A percentile compares a stretch with the other conserved stretches of the same genome.
These are phyloP conservation scores for Artemisiospiza belli DNA, from an alignment of 2,113 vertebrate species.

Conservation along the genomic window DNA sequence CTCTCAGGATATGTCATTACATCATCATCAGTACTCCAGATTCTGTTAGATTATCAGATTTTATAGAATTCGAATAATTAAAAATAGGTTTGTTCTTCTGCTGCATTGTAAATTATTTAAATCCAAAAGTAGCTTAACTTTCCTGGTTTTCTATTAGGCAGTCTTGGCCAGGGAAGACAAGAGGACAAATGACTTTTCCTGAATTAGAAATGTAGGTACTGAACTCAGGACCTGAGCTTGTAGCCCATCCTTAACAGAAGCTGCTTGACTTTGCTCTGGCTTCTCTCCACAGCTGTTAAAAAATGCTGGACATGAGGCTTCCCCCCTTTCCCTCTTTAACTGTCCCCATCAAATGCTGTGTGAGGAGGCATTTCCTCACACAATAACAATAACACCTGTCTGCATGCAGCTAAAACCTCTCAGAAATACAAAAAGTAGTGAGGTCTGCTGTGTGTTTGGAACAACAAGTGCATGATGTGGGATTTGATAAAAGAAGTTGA, in stretches of 20 bases:
- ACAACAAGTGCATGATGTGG: background rate
- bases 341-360: background rate
- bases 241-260: too few relatives aligned
- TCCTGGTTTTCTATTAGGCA: background rate
- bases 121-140: background rate
- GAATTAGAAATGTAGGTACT: constrained; percentile 1
- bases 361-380: background rate
- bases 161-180: background rate
- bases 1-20: background rate
- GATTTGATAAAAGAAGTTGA: background rate
- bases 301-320: background rate
- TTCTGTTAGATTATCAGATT: constrained; percentile 18
- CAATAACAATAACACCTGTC: background rate
- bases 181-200: background rate
- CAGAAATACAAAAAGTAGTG: background rate
- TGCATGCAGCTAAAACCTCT: background rate
- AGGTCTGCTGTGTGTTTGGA: background rate
- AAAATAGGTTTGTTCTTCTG: constrained; percentile 1
- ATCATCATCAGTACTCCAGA: background rate
- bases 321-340: background rate
- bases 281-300: background rate
- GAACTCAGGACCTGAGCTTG: background rate
- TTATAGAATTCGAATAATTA: constrained; percentile 15
- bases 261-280: background rate
- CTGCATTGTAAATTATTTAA: constrained; percentile 25